A percentile compares a stretch with the other conserved stretches of the same genome.
Conservation (phyloP, 1,140 invertebrate species). For the Dinoponera quadriceps region DNA sequence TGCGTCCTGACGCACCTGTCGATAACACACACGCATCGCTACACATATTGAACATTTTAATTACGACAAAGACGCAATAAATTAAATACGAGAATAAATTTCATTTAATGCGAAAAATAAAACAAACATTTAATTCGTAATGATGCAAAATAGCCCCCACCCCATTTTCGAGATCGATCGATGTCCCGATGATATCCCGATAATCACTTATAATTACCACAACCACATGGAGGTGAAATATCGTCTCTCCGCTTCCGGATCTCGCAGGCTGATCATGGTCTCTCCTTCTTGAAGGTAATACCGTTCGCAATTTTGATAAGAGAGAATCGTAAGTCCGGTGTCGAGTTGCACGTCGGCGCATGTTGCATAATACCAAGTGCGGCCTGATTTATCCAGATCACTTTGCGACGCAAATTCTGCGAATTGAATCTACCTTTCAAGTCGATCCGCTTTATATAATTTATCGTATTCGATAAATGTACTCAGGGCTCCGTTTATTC, state of each 20-base stretch:
- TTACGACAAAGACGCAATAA: neutral
- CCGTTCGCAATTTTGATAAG: slow-evolving; percentile 78
- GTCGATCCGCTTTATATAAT: neutral
- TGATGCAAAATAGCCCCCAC: too few relatives aligned
- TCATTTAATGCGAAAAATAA: too few relatives aligned
- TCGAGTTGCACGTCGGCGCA: slow-evolving; percentile 85
- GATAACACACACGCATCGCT: neutral
- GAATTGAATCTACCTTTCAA: neutral
- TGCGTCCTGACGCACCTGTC: slow-evolving; percentile 79
- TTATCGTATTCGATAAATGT: neutral
- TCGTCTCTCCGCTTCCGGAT: slow-evolving; percentile 79
- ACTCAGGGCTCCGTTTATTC: too few relatives aligned
- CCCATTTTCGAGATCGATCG: neutral
- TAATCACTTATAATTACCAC: slow-evolving; percentile 73
- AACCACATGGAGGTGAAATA: slow-evolving; percentile 83
- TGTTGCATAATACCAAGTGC: slow-evolving; percentile 85
- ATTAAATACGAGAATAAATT: too few relatives aligned
- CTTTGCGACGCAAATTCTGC: slow-evolving; percentile 80
- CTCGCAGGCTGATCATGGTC: slow-evolving; percentile 75
- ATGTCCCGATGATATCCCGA: neutral
- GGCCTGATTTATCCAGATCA: slow-evolving; percentile 84
- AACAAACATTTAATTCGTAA: too few relatives aligned
- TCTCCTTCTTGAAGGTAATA: slow-evolving; percentile 82
- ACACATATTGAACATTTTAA: neutral
- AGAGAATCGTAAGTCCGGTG: slow-evolving; percentile 81